Conservation (phyloP, 2,797 vertebrate species). For the Karalla daura region DNA sequence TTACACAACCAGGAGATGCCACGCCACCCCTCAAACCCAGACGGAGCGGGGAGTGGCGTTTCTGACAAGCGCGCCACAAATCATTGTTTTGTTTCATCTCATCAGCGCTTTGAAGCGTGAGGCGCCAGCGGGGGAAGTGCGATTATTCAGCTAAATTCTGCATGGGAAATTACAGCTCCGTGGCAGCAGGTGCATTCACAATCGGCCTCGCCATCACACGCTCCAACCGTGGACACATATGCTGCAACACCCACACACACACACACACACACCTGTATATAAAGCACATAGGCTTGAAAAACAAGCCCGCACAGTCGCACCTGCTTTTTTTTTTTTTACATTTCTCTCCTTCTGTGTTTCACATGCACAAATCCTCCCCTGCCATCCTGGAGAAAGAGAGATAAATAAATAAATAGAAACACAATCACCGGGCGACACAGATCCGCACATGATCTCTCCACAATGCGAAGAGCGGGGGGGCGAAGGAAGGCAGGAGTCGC, state of each 20-base stretch:
- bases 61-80: constrained; percentile 64
- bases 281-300: constrained; percentile 32
- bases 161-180: constrained; percentile 60
- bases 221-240: constrained; percentile 39
- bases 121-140: constrained; percentile 39
- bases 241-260: too few relatives aligned
- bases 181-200: constrained; percentile 64
- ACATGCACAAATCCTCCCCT: constrained; percentile 47
- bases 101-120: constrained; percentile 67
- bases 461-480: constrained; percentile 72
- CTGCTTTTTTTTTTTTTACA: constrained; percentile 38
- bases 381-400: background rate
- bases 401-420: constrained; percentile 33
- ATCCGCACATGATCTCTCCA: constrained; percentile 67
- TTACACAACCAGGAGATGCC: constrained; percentile 36
- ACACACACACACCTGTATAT: constrained; percentile 62
- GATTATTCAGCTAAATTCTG: constrained; percentile 70
- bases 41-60: constrained; percentile 31
- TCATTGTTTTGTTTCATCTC: constrained; percentile 70
- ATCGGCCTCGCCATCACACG: too few relatives aligned
- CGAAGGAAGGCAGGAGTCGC: constrained; percentile 48
- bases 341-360: background rate
- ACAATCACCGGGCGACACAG: constrained; percentile 57
- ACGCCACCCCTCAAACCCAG: constrained; percentile 18
- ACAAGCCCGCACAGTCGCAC: constrained; percentile 71